Base-by-base conservation (phyloP, 1,140 invertebrate species). In the Bombus balteatus region DNA sequence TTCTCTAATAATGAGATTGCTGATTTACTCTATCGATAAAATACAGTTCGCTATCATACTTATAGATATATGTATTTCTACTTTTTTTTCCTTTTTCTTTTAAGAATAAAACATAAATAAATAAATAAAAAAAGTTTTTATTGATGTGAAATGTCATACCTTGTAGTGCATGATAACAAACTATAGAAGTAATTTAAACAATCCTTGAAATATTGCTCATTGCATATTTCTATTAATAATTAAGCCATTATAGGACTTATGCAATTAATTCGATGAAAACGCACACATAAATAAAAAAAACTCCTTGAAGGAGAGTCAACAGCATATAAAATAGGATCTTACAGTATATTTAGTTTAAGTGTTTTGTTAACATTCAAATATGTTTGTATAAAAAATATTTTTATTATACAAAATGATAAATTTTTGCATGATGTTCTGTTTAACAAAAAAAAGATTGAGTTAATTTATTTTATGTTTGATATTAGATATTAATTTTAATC, bases 121-220 rank as follows among this genome's bases (percentile, higher is more conserved):
- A 93, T 94, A 94, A 94, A 94, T 93, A 93, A 80, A 91, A 89
- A 62, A 92, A 89, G 89, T 89, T 92, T 93, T 75, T 89, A 89
- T 89, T 83, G 86, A 87, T 71, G 89, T 43, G 41, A 88, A 76
- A 88, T 83, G 66, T 83, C 74, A 87, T 68, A 65, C 83, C 80
- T 53, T 88, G 65, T 76, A 73, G 47, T 78, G 34, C 22, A 77
- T 74, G 59, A 66, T 90, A 90, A 22, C 47, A 53, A 53, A 90
- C 41, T 80, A 66, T 68, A 85, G 41, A 78, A 81, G 41, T 79
- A 85, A 25, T 76, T 74, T 72, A 81, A 83, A 37, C 75, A 83
- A 18, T 84, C 80, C 62, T n/a, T 37, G n/a, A 87, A 83, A 32
- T 71, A 73, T 89, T 83, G 37, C 39, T 47, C 18, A 62, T 59